Base-by-base conservation (phyloP, 2,888 invertebrate genomes). In the Watsonalla binaria region DNA sequence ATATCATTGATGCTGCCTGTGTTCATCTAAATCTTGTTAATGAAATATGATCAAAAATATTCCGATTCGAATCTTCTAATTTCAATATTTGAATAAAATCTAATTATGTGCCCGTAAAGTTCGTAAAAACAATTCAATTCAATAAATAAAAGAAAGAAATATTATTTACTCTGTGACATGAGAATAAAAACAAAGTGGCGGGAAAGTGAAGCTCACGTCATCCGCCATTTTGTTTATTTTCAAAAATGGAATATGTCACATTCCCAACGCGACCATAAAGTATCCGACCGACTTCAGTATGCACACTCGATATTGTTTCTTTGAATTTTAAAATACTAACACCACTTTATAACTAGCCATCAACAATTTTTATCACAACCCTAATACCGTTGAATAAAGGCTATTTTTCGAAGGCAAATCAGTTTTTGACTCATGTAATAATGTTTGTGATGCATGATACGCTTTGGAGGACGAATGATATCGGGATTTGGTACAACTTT, bases 271-370 rank as follows among this genome's bases (percentile, higher is more conserved):
- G 83, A 68, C 76, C 86, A 72, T 88, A 88, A 86, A 86, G 75
- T 78, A 87, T 84, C 81, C 72, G 77, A 80, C 78, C 76, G 70
- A 71, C 65, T 82, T 82, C 76, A 79, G 79, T 85, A 86, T 85
- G 79, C 84, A 80, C 79, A 80, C 79, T 77, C 84, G 81, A 88
- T 87, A 88, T 86, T 86, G 88, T 87, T 86, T 87, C 84, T 84
- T 85, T 88, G 85, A 84, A 88, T 88, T 86, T 86, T 86, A 86
- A 85, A 88, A 74, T 65, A 66, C 58, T 63, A 62, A 57, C 15
- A 15, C 9, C 13, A 15, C 56, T 58, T 57, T 51, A 52, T 15
- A 14, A 9, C 60, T 62, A 74, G 54, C 72, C 61, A 60, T 63
- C 55, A 46, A 67, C 63, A 62, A 56, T 60, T 54, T 15, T 63